Percentiles rank a stretch among this genome's conserved stretches.
phyloP scores from a whole-genome alignment of 1,140 invertebrate species.

The Mesaphorura yosii region DNA sequence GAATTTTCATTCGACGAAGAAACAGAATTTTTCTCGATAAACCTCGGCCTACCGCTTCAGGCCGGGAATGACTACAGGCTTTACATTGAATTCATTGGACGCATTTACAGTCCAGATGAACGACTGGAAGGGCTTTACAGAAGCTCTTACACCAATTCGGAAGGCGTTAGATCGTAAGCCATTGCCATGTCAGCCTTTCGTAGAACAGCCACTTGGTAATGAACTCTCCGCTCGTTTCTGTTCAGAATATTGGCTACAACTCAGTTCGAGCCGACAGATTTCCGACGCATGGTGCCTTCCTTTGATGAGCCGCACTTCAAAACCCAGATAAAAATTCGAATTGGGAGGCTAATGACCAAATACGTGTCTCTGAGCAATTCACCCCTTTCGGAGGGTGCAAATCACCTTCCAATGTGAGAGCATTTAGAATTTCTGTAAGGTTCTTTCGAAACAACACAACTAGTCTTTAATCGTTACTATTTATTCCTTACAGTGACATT shows the following conservation, averaged over 20 bases:
- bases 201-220: neutral
- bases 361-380: slow-evolving; percentile 5
- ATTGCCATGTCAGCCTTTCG: neutral
- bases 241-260: slow-evolving; percentile 1
- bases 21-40: too few species aligned
- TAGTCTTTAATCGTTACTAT: neutral
- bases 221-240: too few species aligned
- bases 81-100: too few species aligned
- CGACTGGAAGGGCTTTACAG: slow-evolving; percentile 5
- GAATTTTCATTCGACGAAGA: too few species aligned
- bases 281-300: slow-evolving; percentile 7
- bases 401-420: neutral
- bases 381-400: slow-evolving; percentile 6
- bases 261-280: slow-evolving; percentile 6
- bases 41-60: too few species aligned
- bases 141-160: slow-evolving; percentile 2
- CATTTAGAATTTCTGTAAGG: too few species aligned
- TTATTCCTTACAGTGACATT: too few species aligned
- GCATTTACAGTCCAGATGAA: too few species aligned
- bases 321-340: slow-evolving; percentile 7
- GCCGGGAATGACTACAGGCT: too few species aligned
- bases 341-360: slow-evolving; percentile 5
- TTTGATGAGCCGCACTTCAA: slow-evolving; percentile 19
- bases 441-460: too few species aligned
- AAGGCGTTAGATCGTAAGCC: neutral